Evolutionary conservation across 1,140 invertebrate genomes (phyloP), one percentile per base, ranked within the genome.

Genomic region (Scaptomyza hsui): DNA sequence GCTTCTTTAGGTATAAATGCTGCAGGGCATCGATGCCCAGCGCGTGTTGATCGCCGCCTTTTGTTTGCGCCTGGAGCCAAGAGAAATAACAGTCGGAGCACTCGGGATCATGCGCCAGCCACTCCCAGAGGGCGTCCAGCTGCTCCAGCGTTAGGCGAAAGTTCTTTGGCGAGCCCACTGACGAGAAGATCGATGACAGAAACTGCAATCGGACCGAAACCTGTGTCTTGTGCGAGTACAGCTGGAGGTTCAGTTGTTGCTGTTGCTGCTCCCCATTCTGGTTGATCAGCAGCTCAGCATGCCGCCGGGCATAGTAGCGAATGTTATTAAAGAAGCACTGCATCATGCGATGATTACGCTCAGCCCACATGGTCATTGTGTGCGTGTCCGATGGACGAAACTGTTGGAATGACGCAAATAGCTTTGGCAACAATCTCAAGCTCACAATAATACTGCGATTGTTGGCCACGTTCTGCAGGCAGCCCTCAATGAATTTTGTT

Each of bases 401-500:
- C 80, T 97, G 96, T 92, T 97, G 96, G 91, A 98, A 98, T 42
- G 97, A 98, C 4, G 95, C 96, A 61, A 99, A 95, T 24, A 99
- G 91, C 89, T 98, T 98, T 4, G 97, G 97, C 45, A 99, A 91
- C 24, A 99, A 91, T 26, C 97, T 93, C 55, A 99, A 91, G 5
- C 97, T 98, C 0, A 98, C 95, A 0, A 97, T 95, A 0, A 98
- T 96, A 56, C 97, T 98, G 78, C 95, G 94, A 92, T 98, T 97
- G 62, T 94, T 95, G 10, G 97, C 95, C 41, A 99, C 92, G 92
- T 98, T 98, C 73, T 97, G 95, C 24, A 99, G 92, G 86, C 97
- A 98, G 0, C 97, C 97, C 92, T 98, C 97, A 79, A 99, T 98
- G 79, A 99, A 98, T 92, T 98, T 98, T 89, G 97, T 97, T 29